A percentile compares a stretch with the other conserved stretches of the same genome.
Evolutionary conservation across 2,888 invertebrate genomes (phyloP).

Genomic region (Lathronympha strigana): DNA sequence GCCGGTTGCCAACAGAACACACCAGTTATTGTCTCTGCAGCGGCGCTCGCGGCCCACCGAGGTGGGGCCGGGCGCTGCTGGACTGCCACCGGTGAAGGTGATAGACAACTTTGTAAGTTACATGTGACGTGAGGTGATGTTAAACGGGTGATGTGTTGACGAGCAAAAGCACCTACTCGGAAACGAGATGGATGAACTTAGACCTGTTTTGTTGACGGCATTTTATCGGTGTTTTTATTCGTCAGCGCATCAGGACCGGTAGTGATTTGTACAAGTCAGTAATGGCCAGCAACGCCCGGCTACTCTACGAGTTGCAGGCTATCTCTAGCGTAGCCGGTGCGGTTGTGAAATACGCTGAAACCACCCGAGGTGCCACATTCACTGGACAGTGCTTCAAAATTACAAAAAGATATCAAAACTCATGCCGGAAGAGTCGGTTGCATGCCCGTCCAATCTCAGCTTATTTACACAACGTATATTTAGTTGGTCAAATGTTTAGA

Average conservation of each 20-base stretch:
- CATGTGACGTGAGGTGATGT: constrained; percentile 2
- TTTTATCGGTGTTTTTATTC: not conserved
- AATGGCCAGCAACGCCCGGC: constrained; percentile 44
- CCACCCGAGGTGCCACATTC: constrained; percentile 61
- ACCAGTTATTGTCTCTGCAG: constrained; percentile 63
- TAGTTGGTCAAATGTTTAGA: constrained; percentile 18
- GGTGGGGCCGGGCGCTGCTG: constrained; percentile 22
- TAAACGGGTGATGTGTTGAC: not conserved
- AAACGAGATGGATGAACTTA: too few species aligned
- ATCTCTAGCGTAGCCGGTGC: constrained; percentile 67
- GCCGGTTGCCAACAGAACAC: constrained; percentile 79
- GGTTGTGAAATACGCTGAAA: constrained; percentile 80
- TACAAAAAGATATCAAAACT: constrained; percentile 50
- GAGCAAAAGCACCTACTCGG: not conserved
- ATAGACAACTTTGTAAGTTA: constrained; percentile 3
- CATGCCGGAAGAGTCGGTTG: constrained; percentile 64
- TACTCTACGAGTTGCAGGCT: constrained; percentile 67
- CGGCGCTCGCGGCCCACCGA: constrained; percentile 12
- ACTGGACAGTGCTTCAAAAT: constrained; percentile 48
- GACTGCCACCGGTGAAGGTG: not conserved
- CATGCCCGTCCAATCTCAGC: constrained; percentile 81
- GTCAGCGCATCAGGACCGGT: not conserved
- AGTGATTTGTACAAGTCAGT: not conserved
- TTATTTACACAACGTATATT: constrained; percentile 72
- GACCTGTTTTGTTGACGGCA: too few species aligned